Conservation (phyloP, 1,140 invertebrate genomes). For the Tetramorium alpestre region DNA sequence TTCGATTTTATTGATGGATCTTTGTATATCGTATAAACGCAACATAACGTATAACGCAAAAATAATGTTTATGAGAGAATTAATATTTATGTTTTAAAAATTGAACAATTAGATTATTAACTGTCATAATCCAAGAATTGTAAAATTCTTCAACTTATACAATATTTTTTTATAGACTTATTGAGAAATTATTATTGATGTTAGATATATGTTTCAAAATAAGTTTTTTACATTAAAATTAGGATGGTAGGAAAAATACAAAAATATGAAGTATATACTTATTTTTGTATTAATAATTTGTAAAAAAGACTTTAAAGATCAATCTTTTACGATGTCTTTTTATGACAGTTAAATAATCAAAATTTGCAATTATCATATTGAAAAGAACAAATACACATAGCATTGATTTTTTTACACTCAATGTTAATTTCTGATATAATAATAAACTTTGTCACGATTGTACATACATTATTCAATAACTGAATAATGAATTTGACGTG, state of each 20-base stretch:
- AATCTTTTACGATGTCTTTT: background rate
- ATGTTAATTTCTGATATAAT: background rate
- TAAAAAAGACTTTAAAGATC: background rate
- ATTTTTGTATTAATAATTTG: constrained; percentile 5
- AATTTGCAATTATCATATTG: background rate
- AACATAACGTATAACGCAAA: background rate
- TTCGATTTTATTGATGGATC: background rate
- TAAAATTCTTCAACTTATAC: background rate
- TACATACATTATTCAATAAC: background rate
- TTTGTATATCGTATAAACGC: background rate
- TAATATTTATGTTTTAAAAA: background rate
- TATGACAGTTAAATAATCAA: constrained; percentile 5
- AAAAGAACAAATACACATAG: background rate
- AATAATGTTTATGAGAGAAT: background rate
- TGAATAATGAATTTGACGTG: background rate
- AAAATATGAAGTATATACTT: background rate
- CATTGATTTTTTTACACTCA: constrained; percentile 2
- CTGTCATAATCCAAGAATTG: background rate
- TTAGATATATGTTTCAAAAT: background rate
- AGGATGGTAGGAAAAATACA: background rate
- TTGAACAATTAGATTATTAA: constrained; percentile 20
- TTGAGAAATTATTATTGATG: background rate
- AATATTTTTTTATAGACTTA: background rate
- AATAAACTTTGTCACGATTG: constrained; percentile 1
- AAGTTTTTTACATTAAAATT: background rate